Evolutionary conservation across 2,113 vertebrate genomes (phyloP).

Genomic region (Oenanthe melanoleuca): DNA sequence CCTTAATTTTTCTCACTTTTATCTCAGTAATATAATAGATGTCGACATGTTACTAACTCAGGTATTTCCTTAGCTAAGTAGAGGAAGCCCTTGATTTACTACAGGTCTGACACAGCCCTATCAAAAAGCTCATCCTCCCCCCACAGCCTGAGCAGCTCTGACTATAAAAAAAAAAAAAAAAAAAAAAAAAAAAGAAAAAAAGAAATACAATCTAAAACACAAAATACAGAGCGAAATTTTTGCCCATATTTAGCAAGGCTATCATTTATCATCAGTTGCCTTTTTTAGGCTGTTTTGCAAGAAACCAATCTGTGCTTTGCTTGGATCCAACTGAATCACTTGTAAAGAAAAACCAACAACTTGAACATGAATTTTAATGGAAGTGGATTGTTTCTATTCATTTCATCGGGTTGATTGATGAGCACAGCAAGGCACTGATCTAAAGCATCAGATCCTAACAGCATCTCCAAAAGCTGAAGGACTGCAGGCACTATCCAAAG

Average conservation of each 20-base stretch:
- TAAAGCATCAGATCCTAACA: not conserved
- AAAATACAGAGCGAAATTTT: not conserved
- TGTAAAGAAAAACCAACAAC: not conserved
- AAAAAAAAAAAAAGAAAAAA: not conserved
- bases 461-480: not conserved
- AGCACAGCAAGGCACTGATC: not conserved
- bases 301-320: not conserved
- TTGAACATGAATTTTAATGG: not conserved
- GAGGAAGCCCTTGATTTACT: not conserved
- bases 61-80: not conserved
- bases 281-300: not conserved
- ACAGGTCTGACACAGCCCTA: not conserved
- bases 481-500: not conserved
- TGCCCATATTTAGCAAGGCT: not conserved
- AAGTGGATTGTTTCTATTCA: not conserved
- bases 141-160: not conserved
- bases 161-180: not conserved
- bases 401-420: not conserved
- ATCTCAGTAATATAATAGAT: not conserved
- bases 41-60: not conserved
- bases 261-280: not conserved
- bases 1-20: not conserved
- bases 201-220: not conserved
- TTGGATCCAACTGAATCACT: not conserved
- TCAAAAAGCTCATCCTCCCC: not conserved